phyloP scores from a whole-genome alignment of 2,113 vertebrate species.

The Peucedramus taeniatus region DNA sequence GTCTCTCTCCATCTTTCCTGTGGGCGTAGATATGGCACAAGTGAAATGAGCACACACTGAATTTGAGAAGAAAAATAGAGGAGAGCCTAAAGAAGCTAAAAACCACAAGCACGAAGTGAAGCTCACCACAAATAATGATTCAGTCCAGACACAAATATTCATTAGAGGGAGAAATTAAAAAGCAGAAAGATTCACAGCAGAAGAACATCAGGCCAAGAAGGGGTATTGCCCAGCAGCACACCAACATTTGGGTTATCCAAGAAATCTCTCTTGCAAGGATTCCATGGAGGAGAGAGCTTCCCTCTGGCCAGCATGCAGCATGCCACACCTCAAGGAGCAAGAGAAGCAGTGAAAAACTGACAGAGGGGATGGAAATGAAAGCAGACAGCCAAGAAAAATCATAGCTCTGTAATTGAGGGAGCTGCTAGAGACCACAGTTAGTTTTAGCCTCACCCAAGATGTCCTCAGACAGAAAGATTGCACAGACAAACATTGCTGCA shows the following conservation, averaged over 20 bases:
- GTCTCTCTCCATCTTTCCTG: neutral
- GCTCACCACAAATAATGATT: neutral
- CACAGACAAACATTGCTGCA: neutral
- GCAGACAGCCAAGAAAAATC: neutral
- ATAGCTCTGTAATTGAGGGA: neutral
- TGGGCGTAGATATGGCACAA: neutral
- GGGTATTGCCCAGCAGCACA: neutral
- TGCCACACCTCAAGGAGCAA: neutral
- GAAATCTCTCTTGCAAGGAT: neutral
- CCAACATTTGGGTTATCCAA: neutral
- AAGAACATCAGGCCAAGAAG: neutral
- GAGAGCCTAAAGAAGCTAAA: neutral
- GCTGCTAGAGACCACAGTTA: neutral
- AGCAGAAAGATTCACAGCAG: neutral
- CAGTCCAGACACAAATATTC: neutral
- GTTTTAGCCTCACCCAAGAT: neutral
- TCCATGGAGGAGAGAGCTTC: neutral
- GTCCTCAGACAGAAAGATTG: neutral
- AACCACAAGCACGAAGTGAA: neutral
- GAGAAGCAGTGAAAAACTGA: neutral
- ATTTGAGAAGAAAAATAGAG: neutral
- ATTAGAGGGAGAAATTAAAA: neutral
- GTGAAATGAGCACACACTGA: neutral
- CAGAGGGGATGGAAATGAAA: neutral
- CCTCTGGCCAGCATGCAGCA: neutral